phyloP scores from a whole-genome alignment of 2,113 vertebrate genomes.

The Lasiurus cinereus region DNA sequence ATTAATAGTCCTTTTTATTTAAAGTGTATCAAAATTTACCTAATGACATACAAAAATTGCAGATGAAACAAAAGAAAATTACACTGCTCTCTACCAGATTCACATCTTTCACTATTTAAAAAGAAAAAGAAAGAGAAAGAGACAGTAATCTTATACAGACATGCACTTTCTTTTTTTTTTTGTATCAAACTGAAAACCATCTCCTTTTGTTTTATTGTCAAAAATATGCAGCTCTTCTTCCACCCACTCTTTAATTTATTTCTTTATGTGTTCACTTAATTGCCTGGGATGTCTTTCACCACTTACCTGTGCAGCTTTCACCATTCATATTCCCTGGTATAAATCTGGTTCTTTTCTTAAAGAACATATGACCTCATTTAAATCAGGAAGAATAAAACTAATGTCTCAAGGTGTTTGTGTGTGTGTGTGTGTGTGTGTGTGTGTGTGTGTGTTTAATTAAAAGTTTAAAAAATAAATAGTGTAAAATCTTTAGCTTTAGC shows the following conservation, averaged over 20 bases:
- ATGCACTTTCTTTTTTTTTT: slow-evolving; percentile 67
- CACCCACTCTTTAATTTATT: slow-evolving; percentile 76
- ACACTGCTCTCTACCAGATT: slow-evolving; percentile 62
- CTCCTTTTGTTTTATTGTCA: slow-evolving; percentile 79
- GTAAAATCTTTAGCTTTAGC: slow-evolving; percentile 7
- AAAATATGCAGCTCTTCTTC: slow-evolving; percentile 71
- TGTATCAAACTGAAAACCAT: slow-evolving; percentile 69
- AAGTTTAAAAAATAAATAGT: background rate
- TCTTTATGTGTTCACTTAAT: slow-evolving; percentile 71
- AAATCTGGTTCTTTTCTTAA: slow-evolving; percentile 53
- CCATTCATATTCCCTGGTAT: slow-evolving; percentile 10
- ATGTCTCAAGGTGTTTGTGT: background rate
- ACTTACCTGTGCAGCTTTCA: slow-evolving; percentile 34
- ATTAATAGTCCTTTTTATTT: slow-evolving; percentile 75
- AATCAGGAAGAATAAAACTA: slow-evolving; percentile 29
- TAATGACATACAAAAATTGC: slow-evolving; percentile 73
- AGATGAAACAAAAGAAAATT: slow-evolving; percentile 77
- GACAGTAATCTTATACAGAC: slow-evolving; percentile 56
- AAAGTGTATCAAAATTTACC: slow-evolving; percentile 77
- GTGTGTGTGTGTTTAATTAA: slow-evolving; percentile 15
- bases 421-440: too few relatives aligned
- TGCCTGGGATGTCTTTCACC: slow-evolving; percentile 65
- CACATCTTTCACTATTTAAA: slow-evolving; percentile 56
- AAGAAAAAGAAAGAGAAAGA: slow-evolving; percentile 10
- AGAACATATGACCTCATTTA: slow-evolving; percentile 50